phyloP scores from a whole-genome alignment of 37 sponge, comb jelly and placozoan species.

The Beroe forskalii region DNA sequence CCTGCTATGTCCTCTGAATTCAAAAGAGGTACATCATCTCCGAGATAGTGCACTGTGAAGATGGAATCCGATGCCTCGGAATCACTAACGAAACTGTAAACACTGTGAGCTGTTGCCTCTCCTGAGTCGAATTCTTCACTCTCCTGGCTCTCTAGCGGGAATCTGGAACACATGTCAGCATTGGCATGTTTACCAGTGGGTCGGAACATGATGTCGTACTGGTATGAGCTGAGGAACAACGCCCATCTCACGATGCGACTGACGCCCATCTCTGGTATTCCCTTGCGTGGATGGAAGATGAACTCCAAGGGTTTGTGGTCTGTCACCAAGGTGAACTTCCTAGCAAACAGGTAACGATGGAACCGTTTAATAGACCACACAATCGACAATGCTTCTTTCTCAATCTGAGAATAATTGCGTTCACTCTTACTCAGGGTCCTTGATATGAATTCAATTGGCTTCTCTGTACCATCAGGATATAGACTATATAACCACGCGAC shows the following conservation, averaged over 20 bases:
- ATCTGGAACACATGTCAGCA: background rate
- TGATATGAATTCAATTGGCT: background rate
- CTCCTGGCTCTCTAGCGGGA: background rate
- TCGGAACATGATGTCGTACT: background rate
- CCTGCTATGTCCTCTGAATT: background rate
- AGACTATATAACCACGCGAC: too few species aligned
- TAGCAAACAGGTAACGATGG: background rate
- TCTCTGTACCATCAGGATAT: background rate
- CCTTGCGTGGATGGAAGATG: background rate
- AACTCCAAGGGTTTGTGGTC: background rate
- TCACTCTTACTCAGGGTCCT: background rate
- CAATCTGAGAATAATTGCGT: background rate
- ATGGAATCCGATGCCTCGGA: too few species aligned
- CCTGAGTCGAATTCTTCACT: background rate
- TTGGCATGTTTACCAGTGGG: background rate
- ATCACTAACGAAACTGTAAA: too few species aligned
- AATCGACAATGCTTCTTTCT: background rate
- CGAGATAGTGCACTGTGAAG: background rate
- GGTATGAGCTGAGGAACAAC: background rate
- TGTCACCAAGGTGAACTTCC: background rate
- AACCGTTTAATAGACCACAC: background rate
- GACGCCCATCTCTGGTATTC: background rate
- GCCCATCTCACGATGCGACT: background rate
- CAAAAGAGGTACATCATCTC: background rate
- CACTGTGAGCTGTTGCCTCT: too few species aligned